phyloP scores from a whole-genome alignment of 2,113 vertebrate species.

The Menura novaehollandiae region DNA sequence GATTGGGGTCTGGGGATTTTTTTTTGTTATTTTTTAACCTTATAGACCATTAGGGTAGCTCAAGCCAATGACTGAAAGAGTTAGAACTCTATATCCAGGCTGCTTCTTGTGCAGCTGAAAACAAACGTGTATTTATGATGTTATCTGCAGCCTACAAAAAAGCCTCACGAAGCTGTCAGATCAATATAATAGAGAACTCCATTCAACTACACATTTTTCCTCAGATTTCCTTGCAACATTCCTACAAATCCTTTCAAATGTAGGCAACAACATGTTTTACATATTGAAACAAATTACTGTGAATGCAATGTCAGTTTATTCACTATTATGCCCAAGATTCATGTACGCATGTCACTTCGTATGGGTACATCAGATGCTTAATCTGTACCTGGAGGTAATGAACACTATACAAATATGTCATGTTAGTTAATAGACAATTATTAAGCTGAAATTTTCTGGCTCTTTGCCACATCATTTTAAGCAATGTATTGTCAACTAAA shows the following conservation, averaged over 20 bases:
- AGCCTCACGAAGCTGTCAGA: background rate
- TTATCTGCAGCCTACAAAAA: background rate
- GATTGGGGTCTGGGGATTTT: background rate
- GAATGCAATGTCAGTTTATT: slow-evolving; percentile 57
- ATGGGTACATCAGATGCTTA: slow-evolving; percentile 65
- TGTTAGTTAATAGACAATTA: slow-evolving; percentile 72
- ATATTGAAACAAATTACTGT: slow-evolving; percentile 64
- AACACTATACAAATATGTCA: slow-evolving; percentile 66
- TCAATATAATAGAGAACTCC: background rate
- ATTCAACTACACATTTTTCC: background rate
- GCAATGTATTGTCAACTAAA: slow-evolving; percentile 59
- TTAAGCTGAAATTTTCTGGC: slow-evolving; percentile 69
- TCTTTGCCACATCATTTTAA: slow-evolving; percentile 69
- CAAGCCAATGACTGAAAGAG: background rate
- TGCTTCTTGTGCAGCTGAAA: background rate
- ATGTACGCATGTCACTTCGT: slow-evolving; percentile 51
- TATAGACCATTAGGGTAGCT: background rate
- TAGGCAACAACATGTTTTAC: slow-evolving; percentile 60
- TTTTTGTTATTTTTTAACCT: background rate
- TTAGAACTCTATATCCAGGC: background rate
- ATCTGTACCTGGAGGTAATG: slow-evolving; percentile 72
- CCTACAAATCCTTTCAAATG: slow-evolving; percentile 48
- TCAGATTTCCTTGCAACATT: slow-evolving; percentile 31
- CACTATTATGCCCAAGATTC: slow-evolving; percentile 58
- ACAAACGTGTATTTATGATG: slow-evolving; percentile 4